A percentile compares a stretch with the other conserved stretches of the same genome.
These are phyloP conservation scores for Myzus persicae DNA, from an alignment of 1,140 invertebrate genomes.

Conservation along the genomic window DNA sequence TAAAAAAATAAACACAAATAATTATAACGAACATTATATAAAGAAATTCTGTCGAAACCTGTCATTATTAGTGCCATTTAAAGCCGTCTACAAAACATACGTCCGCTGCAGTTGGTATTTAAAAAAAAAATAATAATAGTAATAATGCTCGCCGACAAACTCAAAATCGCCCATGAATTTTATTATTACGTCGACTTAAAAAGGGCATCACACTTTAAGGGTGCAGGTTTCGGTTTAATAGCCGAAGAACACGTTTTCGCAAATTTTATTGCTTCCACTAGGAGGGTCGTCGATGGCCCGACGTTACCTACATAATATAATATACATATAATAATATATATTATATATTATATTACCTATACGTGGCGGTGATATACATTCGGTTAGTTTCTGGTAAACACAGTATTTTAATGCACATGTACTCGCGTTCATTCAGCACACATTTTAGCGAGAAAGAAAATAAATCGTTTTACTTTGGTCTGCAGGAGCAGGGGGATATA, in stretches of 20 bases:
- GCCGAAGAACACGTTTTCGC: constrained; percentile 39
- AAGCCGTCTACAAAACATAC: neutral
- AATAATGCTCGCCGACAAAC: constrained; percentile 12
- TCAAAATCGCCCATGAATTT: constrained; percentile 23
- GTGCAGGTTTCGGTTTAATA: constrained; percentile 6
- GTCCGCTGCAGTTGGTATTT: neutral
- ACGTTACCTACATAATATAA: neutral
- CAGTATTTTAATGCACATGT: neutral
- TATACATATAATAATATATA: neutral
- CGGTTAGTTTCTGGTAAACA: neutral
- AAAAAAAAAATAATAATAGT: constrained; percentile 21
- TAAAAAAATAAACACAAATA: neutral
- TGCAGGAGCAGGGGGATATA: neutral
- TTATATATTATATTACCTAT: neutral
- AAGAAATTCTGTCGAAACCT: constrained; percentile 3
- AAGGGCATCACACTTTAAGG: constrained; percentile 34
- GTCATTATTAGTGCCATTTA: constrained; percentile 18
- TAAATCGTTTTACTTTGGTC: neutral
- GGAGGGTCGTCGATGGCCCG: neutral
- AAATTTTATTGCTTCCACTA: constrained; percentile 1
- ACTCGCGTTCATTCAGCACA: neutral
- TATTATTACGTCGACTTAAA: constrained; percentile 35
- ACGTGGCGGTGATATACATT: neutral
- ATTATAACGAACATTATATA: neutral
- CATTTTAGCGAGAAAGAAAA: neutral